Evolutionary conservation across 1,140 invertebrate genomes (phyloP), one percentile per base, ranked within the genome.

Genomic region (Leguminivora glycinivorella): DNA sequence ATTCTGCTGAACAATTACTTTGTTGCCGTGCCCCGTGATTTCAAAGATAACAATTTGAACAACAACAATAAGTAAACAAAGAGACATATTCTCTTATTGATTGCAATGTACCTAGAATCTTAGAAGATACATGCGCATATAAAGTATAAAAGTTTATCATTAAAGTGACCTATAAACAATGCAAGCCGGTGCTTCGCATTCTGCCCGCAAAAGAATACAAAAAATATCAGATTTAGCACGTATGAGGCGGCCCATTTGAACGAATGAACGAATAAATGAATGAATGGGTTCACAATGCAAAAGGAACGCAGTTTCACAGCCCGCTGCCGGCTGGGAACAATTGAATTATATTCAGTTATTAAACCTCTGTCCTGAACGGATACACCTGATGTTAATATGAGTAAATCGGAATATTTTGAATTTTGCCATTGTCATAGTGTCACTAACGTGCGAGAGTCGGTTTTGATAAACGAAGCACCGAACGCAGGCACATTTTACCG

Each of bases 301-400:
- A 80, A 81, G 78, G 80, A 81, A 83, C 77, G 78, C 78, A 85
- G 80, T 84, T 84, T 83, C 83, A 80, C 78, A 86, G 79, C 78
- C 79, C 82, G 82, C 29, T 63, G 67, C 80, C 83, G 75, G 72
- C 83, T 72, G n/a, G 84, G 79, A 85, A 87, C 86, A 84, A 87
- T 87, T 85, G 84, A 85, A 87, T 88, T 87, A 87, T 87, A 74
- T 72, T 73, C 84, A 82, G 84, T 81, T 85, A 87, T 88, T 88
- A 86, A 85, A 66, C 78, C 6, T 63, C 76, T 74, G 75, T 75
- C 79, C 79, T 78, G 67, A 67, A 68, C 70, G 70, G 75, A 72
- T 68, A 76, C 73, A 81, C 79, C 79, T 83, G 29, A 63, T 63
- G 26, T 63, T 17, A 29, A 29, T 63, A 29, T 6, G 19, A 22